Evolutionary conservation across 2,888 invertebrate genomes (phyloP), one percentile per base, ranked within the genome.

Genomic region (Drosophila anomalata): DNA sequence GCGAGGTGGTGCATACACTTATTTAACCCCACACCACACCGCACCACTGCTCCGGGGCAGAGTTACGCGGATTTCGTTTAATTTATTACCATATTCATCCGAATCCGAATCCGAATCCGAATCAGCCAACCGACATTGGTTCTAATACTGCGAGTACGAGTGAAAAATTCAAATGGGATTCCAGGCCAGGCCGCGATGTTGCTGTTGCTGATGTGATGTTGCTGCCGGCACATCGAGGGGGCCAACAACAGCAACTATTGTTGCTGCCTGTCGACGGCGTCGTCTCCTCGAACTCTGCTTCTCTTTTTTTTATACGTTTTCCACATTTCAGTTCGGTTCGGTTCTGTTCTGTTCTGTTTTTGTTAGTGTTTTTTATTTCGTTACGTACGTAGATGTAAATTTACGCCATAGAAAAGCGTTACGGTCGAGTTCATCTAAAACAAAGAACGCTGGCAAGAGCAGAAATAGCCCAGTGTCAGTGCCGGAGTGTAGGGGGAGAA

Each of bases 371-470:
- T 66, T 41, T 73, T 78, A 77, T 83, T 88, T 86, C 75, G 74
- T 79, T 79, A 78, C 87, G 85, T 84, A 88, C 73, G 85, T 84
- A 87, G 89, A 88, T 88, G 82, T 84, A 89, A 89, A 90, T 90
- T 90, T 90, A 88, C 90, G 90, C 90, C 90, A 89, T 90, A 90
- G 89, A 90, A 90, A 90, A 90, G 79, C 89, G 90, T 90, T 90
- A 90, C 89, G 91, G 91, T 90, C 88, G 90, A 91, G 90, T 90
- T 90, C 86, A 86, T 87, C 88, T 88, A 79, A 87, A 90, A 90
- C 89, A 90, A 90, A 90, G 91, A 91, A 90, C 89, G 87, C 87
- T 17, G 17, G 17, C 17, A 17, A 17, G 17, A 17, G 17, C 1
- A 17, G 17, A 1, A 17, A 17, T 1, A 17, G 17, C 17, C 17